phyloP scores from a whole-genome alignment of 2,797 vertebrate genomes.

The Cossypha polioptera region DNA sequence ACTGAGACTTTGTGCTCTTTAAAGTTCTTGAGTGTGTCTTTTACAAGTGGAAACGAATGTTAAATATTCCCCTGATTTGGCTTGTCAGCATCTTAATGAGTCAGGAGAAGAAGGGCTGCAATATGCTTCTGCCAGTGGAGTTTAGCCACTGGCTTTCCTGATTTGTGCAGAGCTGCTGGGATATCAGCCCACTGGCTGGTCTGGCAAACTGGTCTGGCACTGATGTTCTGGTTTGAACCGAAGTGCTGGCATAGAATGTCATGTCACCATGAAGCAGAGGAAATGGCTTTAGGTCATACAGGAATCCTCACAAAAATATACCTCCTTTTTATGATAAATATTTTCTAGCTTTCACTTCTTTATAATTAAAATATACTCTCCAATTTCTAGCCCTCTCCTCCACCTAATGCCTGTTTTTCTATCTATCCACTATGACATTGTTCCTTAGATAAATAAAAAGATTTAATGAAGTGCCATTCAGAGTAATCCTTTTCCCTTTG shows the following conservation, averaged over 20 bases:
- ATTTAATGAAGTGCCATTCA: not conserved
- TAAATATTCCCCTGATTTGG: not conserved
- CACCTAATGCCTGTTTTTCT: not conserved
- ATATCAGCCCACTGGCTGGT: not conserved
- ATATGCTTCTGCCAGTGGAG: not conserved
- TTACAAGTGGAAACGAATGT: not conserved
- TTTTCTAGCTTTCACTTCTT: not conserved
- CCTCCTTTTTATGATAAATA: not conserved
- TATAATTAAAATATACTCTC: not conserved
- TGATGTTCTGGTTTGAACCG: not conserved
- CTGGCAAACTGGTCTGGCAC: not conserved
- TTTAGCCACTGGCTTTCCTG: not conserved
- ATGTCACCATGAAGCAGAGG: fast-evolving
- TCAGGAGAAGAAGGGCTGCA: not conserved
- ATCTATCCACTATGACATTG: not conserved
- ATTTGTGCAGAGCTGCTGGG: not conserved
- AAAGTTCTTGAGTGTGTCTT: not conserved
- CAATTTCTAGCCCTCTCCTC: not conserved
- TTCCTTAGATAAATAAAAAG: not conserved
- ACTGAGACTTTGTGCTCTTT: not conserved
- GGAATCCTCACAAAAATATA: not conserved
- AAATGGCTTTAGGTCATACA: not conserved
- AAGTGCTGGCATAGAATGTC: not conserved
- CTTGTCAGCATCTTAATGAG: not conserved
- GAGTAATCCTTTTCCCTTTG: not conserved